A percentile compares a stretch with the other conserved stretches of the same genome.
Evolutionary conservation across 2,888 invertebrate species (phyloP).

Genomic region (Agapostemon virescens): DNA sequence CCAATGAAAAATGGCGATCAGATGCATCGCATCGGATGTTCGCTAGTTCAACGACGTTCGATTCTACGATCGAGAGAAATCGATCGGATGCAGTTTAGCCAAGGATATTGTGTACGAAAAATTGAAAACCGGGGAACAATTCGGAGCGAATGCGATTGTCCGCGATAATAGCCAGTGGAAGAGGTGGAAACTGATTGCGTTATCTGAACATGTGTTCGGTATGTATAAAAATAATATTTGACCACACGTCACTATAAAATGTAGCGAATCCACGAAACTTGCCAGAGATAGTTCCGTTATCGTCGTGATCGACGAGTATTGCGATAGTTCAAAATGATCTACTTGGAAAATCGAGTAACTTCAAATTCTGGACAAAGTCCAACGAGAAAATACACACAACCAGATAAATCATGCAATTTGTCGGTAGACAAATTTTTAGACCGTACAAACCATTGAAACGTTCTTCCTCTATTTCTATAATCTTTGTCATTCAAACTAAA

Average conservation of each 20-base stretch:
- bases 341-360: background rate
- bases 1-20: background rate
- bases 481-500: too few relatives aligned
- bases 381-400: too few relatives aligned
- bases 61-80: background rate
- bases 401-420: too few relatives aligned
- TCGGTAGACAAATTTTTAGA: background rate
- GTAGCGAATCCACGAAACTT: constrained; percentile 18
- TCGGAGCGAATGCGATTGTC: constrained; percentile 26
- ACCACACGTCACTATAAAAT: constrained; percentile 38
- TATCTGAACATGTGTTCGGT: constrained; percentile 50
- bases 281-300: constrained; percentile 2
- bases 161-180: constrained; percentile 26
- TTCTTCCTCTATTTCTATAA: too few relatives aligned
- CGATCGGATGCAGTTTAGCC: background rate
- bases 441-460: background rate
- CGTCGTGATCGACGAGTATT: background rate
- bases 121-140: constrained; percentile 21
- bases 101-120: background rate
- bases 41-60: background rate
- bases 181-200: constrained; percentile 47
- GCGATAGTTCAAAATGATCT: background rate
- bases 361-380: background rate
- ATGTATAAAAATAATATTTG: constrained; percentile 50
- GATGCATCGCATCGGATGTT: background rate